phyloP scores from a whole-genome alignment of 2,113 vertebrate genomes.

The Misgurnus mizolepis region DNA sequence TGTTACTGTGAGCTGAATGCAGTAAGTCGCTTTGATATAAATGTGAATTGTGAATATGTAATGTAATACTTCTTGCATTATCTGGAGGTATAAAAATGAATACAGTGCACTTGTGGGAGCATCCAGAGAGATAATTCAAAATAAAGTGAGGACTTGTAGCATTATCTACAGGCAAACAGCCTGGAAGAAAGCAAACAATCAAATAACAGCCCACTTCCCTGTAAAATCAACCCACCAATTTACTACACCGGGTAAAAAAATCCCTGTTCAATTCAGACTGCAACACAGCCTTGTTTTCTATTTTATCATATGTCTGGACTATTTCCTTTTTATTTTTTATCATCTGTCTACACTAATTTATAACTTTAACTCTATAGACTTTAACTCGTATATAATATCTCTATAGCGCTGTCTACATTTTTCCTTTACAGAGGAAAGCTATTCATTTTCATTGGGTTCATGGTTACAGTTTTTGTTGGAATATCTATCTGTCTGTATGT shows the following conservation, averaged over 20 bases:
- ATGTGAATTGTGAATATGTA: background rate
- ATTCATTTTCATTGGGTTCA: background rate
- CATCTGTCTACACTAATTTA: background rate
- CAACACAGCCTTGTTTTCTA: background rate
- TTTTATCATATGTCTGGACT: background rate
- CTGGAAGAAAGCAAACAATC: background rate
- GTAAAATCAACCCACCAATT: constrained; percentile 1
- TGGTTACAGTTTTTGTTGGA: background rate
- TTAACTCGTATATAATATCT: background rate
- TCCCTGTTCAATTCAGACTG: background rate
- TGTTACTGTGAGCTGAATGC: too few species aligned
- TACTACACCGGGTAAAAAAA: background rate
- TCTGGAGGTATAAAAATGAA: background rate
- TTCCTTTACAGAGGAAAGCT: background rate
- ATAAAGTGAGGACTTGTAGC: constrained; percentile 69
- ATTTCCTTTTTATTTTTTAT: background rate
- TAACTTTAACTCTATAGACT: background rate
- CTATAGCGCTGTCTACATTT: background rate
- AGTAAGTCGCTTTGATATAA: background rate
- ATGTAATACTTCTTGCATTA: background rate
- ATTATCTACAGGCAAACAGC: background rate
- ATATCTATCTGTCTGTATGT: too few species aligned
- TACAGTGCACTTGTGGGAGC: constrained; percentile 62
- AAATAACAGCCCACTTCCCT: constrained; percentile 6
- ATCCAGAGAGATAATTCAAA: background rate